Conservation (phyloP, 2,797 vertebrate genomes). For the Acanthiza pusilla region DNA sequence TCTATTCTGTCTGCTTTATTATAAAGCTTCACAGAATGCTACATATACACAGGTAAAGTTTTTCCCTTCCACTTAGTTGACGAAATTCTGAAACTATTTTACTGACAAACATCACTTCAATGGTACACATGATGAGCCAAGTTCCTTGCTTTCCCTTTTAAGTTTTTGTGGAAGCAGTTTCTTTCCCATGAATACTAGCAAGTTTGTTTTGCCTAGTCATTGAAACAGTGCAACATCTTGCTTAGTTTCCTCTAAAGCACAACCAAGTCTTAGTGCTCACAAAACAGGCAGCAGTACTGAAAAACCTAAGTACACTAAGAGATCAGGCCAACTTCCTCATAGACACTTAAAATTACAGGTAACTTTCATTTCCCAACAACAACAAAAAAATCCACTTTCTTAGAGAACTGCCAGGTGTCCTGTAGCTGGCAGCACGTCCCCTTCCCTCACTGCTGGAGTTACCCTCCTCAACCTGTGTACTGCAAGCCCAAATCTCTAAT, state of each 20-base stretch:
- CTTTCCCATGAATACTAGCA: not conserved
- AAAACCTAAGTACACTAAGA: not conserved
- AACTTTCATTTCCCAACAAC: not conserved
- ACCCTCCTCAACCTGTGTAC: not conserved
- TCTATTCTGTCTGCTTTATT: not conserved
- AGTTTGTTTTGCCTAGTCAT: not conserved
- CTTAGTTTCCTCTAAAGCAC: not conserved
- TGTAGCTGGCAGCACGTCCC: not conserved
- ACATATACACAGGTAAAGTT: not conserved
- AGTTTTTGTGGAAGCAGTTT: not conserved
- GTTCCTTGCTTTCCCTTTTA: not conserved
- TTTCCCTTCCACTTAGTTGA: not conserved
- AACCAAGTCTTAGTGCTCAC: not conserved
- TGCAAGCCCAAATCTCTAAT: not conserved
- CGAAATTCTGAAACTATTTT: not conserved
- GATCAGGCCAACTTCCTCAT: not conserved
- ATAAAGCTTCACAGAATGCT: not conserved
- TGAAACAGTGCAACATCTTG: not conserved
- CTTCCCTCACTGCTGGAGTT: not conserved
- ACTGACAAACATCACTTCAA: not conserved
- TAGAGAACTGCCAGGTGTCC: not conserved
- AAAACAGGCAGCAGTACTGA: not conserved
- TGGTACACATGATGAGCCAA: not conserved
- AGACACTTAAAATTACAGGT: not conserved
- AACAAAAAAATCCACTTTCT: not conserved